Base-by-base conservation (phyloP, 2,797 vertebrate species). In the Macroramphosus scolopax region DNA sequence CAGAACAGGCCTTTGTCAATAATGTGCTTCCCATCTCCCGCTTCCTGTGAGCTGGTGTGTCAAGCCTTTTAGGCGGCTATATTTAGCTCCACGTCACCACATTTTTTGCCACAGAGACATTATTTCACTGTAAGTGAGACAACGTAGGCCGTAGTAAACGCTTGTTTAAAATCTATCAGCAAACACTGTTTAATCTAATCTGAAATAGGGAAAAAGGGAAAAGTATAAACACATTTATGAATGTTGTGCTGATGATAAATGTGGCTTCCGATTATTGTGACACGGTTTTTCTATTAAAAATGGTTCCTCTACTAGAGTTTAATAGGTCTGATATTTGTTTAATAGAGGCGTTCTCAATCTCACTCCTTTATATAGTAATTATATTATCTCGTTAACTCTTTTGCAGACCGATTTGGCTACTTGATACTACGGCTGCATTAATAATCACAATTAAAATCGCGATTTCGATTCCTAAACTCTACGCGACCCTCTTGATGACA, bases 61-160 rank as follows among this genome's bases (percentile, higher is more conserved):
- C 74, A 72, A 80, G 72, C 66, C 67, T 88, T 84, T 84, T 76
- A 75, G 66, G 65, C 14, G 4, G 68, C 78, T 86, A 83, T 76
- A 81, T 84, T 77, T 86, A 80, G 77, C 69, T 57, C 18, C 15
- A 63, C 15, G 13, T 70, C 53, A 59, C 65, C 51, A 37, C 28
- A 13, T 68, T 73, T 73, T 75, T 67, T 63, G 42, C 54, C 52
- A 57, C 48, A 56, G 48, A 67, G 53, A 62, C 52, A 66, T 54
- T 66, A 68, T 64, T 48, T 68, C 33, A 47, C 18, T 17, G 52
- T 74, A 56, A 73, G 59, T 45, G 66, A 76, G 54, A 75, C 51
- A 61, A 40, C 16, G 4, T 30, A 59, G 32, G 13, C 13, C 10
- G 20, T 56, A 53, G 37, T 36, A 64, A 43, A 68, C 43, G 16